These are phyloP conservation scores for Montipora cactus DNA, from an alignment of 64 coral and sea anemone genomes.

Conservation along the genomic window DNA sequence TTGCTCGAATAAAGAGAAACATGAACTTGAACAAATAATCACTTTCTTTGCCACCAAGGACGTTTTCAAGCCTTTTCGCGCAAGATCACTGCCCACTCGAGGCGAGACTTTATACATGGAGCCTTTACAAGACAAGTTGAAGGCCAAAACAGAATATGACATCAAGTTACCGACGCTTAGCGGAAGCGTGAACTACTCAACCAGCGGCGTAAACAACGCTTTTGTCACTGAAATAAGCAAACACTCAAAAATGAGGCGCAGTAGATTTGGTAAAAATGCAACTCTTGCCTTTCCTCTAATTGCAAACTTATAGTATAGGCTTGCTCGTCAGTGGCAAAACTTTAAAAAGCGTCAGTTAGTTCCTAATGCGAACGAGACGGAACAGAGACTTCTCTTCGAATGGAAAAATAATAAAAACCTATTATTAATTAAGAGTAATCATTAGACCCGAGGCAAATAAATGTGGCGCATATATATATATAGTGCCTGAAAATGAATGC, in stretches of 20 bases:
- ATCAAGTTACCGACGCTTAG: constrained; percentile 17
- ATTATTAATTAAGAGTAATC: no score
- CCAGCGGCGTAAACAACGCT: background rate
- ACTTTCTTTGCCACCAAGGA: constrained; percentile 90
- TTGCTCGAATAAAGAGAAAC: background rate
- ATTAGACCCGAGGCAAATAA: no score
- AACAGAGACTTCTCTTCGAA: no score
- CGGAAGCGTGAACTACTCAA: background rate
- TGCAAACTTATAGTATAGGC: constrained; percentile 11
- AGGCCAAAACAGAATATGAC: background rate
- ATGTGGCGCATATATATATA: no score
- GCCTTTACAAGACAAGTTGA: constrained; percentile 30
- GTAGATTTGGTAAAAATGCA: background rate
- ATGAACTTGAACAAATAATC: constrained; percentile 2
- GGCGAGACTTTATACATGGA: constrained; percentile 65
- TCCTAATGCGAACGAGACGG: no score
- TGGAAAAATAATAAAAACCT: no score
- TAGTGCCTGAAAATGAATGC: no score
- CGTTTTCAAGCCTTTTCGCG: constrained; percentile 68
- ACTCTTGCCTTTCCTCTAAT: constrained; percentile 20
- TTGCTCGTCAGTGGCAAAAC: no score
- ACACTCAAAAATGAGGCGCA: background rate
- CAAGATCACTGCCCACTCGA: constrained; percentile 53
- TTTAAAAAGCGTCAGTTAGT: no score
- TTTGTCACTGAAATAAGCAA: constrained; percentile 34